These are phyloP conservation scores for Podarcis muralis DNA, from an alignment of 2,113 vertebrate genomes.

Conservation along the genomic window DNA sequence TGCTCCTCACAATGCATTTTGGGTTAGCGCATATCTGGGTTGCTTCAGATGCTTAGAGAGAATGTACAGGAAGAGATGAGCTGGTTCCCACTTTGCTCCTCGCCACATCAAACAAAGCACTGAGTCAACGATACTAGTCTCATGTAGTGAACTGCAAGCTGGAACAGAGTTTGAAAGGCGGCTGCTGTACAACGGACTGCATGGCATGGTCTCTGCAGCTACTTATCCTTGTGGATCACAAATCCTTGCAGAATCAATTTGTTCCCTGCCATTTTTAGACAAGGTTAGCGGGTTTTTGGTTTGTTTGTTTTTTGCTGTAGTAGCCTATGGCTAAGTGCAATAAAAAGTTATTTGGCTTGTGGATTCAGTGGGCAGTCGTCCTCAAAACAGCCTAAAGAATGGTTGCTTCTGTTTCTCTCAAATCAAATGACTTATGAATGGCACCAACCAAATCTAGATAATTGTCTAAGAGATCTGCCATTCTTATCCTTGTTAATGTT, in stretches of 20 bases:
- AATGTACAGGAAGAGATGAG: neutral
- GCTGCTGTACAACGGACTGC: neutral
- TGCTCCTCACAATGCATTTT: too few species aligned
- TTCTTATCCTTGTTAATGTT: neutral
- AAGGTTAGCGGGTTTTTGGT: neutral
- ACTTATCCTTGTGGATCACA: neutral
- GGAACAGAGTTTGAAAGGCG: neutral
- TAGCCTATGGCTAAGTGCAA: neutral
- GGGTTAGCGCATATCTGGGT: neutral
- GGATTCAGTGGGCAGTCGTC: neutral
- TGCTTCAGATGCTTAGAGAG: neutral
- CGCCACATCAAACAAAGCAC: neutral
- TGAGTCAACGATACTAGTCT: neutral
- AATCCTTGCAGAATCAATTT: neutral
- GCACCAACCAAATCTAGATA: neutral
- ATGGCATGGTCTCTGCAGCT: neutral
- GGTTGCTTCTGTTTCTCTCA: neutral
- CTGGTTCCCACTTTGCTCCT: neutral
- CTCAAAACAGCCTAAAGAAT: neutral
- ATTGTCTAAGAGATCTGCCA: neutral
- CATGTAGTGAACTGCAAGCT: neutral
- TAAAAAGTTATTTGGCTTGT: neutral
- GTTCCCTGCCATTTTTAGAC: neutral
- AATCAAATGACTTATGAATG: neutral
- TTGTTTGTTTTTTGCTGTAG: neutral